Evolutionary conservation across 2,113 vertebrate genomes (phyloP), one percentile per base, ranked within the genome.

Genomic region (Hippocampus guttulatus): DNA sequence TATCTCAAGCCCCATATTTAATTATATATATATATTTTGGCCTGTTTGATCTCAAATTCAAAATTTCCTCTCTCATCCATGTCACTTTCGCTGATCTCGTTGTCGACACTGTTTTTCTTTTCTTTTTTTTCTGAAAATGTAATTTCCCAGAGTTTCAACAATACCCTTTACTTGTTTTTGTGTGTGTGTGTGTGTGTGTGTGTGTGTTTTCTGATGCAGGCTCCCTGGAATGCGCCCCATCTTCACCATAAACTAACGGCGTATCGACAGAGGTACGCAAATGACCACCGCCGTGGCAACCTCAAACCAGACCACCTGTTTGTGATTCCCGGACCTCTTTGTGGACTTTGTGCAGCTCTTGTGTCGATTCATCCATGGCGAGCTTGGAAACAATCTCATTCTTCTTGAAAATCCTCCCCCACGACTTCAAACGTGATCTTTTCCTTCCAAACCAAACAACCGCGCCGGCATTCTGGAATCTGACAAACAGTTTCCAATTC

Each of bases 141-240:
- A 71, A 49, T 51, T 62, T 71, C 54, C n/a, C 64, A 45, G 40
- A n/a, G n/a, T 45, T 66, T 66, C 40, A 64, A 14, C 33, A 38
- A 38, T 45, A 20, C 1, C 21, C 16, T 68, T 52, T 68, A 54
- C 25, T 78, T 61, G 47, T 49, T 77, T 61, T 43, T 49, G 67
- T 25, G 10, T 12, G 51, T 73, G 1, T 77, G 0, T 1, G 67
- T 25, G 10, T 12, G 51, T 73, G 1, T 77, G 0, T 49, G 67
- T 25, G 10, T 12, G 51, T 73, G 1, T 77, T 0, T 1, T 54
- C 71, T 67, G 65, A 75, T 79, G 68, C 89, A 93, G 92, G 89
- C 20, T 93, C 92, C 33, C 84, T 93, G 90, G 92, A 93, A 88
- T 92, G 90, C 82, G 81, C 85, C 49, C 91, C 92, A 1, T 91